Evolutionary conservation across 2,797 vertebrate genomes (phyloP), one percentile per base, ranked within the genome.

Genomic region (Chelidonichthys spinosus): DNA sequence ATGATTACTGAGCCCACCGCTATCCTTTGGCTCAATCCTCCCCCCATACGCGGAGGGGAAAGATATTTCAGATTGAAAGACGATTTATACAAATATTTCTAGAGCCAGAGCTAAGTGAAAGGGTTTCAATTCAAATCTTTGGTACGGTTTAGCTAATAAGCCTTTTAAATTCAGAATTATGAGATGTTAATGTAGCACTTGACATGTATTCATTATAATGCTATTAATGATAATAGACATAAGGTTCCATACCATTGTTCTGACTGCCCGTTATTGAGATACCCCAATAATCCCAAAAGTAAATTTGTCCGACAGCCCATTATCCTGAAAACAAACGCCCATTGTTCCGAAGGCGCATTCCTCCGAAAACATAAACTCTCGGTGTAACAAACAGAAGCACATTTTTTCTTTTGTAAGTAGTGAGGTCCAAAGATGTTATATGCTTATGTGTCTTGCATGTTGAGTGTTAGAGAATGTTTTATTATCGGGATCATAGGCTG

Each of bases 21-120:
- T 81, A 75, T 37, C 54, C 78, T 82, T 86, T 81, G 77, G 70
- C 82, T 83, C 43, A 0, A 4, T 53, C 46, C 63, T 37, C 58
- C 25, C 25, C 25, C 25, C 25, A 25, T 25, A 25, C 25, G 25
- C 25, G 25, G 25, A 25, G 52, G 43, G 71, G 56, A 53, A 70
- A 61, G 39, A 74, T 36, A 61, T 53, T 69, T 39, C 4, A 7
- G 69, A 70, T 61, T 76, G 64, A 87, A 81, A 80, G 59, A 82
- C 67, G 17, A 84, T 80, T 72, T 50, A 42, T 60, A 52, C 8
- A 82, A 76, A 84, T 59, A 82, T 69, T 61, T 74, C 49, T 65
- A 15, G 43, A 32, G 70, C 7, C 47, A 59, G 70, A 58, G 15
- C 54, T 68, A 18, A 25, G 25, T 25, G 25, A 25, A 25, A 25